Conservation (phyloP, 2,797 vertebrate species). For the Kryptopterus vitreolus region DNA sequence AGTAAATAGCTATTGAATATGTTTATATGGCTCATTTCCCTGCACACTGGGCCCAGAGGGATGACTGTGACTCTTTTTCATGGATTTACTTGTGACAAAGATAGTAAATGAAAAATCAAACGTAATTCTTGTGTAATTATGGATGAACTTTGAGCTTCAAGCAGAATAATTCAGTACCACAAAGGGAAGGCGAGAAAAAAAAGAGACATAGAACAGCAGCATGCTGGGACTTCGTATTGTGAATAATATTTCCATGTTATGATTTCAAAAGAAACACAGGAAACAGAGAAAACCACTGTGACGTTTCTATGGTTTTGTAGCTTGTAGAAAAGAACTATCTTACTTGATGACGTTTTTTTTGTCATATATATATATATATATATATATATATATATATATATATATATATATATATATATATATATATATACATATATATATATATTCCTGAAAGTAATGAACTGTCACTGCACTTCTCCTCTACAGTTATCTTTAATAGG, state of each 20-base stretch:
- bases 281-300: slow-evolving; percentile 50
- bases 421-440: not conserved
- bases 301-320: slow-evolving; percentile 40
- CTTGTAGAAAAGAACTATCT: slow-evolving; percentile 6
- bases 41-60: not conserved
- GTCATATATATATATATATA: not conserved
- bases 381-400: not conserved
- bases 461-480: slow-evolving; percentile 52
- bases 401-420: slow-evolving; percentile 1
- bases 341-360: slow-evolving; percentile 3
- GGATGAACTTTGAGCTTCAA: not conserved
- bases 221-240: slow-evolving; percentile 26
- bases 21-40: not conserved
- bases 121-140: not conserved
- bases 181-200: slow-evolving; percentile 12
- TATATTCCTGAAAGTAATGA: slow-evolving; percentile 5
- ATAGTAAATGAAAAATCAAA: not conserved
- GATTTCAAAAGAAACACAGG: slow-evolving; percentile 1
- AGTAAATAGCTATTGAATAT: not conserved
- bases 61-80: not conserved
- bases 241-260: slow-evolving; percentile 33
- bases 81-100: too few relatives aligned
- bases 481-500: slow-evolving; percentile 54
- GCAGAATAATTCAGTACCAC: slow-evolving; percentile 13
- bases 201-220: slow-evolving; percentile 10